Evolutionary conservation across 2,888 invertebrate species (phyloP).

Genomic region (Thumatha senex): DNA sequence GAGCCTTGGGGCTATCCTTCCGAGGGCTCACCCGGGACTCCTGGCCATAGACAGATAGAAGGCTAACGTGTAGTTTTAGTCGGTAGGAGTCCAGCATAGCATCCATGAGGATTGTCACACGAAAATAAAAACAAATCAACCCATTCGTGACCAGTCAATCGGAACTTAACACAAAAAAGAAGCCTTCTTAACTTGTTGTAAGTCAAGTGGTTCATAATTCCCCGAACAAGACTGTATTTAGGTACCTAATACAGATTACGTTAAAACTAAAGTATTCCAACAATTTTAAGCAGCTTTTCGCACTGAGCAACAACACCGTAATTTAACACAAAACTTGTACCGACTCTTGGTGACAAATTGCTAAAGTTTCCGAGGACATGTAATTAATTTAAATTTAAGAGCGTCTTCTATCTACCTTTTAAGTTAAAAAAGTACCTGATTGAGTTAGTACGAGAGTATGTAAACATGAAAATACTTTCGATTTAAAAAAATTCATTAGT

Average conservation of each 20-base stretch:
- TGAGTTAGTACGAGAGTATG: background rate
- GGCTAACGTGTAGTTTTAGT: no score
- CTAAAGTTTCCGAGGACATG: constrained; percentile 5
- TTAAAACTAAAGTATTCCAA: background rate
- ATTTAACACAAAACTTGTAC: constrained; percentile 4
- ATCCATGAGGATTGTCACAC: no score
- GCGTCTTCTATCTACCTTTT: background rate
- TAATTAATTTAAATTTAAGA: constrained; percentile 12
- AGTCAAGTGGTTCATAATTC: no score
- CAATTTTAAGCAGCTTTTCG: background rate
- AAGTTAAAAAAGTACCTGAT: background rate
- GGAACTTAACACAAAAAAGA: no score
- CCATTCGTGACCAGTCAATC: no score
- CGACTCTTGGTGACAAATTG: constrained; percentile 8
- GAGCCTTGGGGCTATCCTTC: no score
- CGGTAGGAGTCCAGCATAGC: no score
- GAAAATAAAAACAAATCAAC: no score
- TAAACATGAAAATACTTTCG: background rate
- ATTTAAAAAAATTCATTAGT: background rate
- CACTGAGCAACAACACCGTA: constrained; percentile 1
- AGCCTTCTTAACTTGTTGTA: background rate
- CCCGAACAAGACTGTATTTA: background rate
- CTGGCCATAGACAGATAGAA: no score
- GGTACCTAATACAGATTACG: background rate
- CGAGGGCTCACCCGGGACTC: no score